Evolutionary conservation across 2,113 vertebrate species (phyloP), one percentile per base, ranked within the genome.

Genomic region (Lates calcarifer): DNA sequence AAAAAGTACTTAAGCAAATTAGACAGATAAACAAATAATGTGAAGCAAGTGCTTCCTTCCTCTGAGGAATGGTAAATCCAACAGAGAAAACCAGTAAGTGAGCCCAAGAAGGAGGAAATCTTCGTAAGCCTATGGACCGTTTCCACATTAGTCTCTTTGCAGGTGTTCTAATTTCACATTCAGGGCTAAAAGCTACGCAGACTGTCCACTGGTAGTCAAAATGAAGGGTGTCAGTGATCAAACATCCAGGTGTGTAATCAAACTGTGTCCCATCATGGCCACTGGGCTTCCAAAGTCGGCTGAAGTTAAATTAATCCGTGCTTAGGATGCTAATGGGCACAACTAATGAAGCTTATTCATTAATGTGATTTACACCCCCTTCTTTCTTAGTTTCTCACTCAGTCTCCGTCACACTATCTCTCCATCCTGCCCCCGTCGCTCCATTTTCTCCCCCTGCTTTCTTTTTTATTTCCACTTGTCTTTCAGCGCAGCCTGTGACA

Each of bases 281-380:
- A 79, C 67, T 57, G 56, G 69, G 72, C 70, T 67, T 55, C 70
- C 41, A 56, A 88, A 88, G 73, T 79, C 79, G 12, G 49, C 81
- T 83, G 47, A 85, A 81, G 76, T 88, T 79, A 82, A 90, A 90
- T 80, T 63, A 85, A 90, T 87, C 83, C 61, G 11, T 65, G 73
- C 85, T 81, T 47, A 84, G 67, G 68, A 74, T 57, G 64, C 84
- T 90, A 90, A 91, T 90, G 90, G 78, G 69, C 82, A 81, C 24
- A 15, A 63, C 87, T 92, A 90, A 92, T 88, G 75, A 88, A 61
- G 84, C 74, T 83, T 89, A 80, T 87, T 87, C 79, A 89, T 86
- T 87, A 84, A 83, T 75, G 79, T 84, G 76, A 90, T 90, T 89
- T 82, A 87, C 84, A 82, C 58, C 73, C 57, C 24, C 69, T 74